Percentiles rank a stretch among this genome's conserved stretches.
These are phyloP conservation scores for Glaucopsyche alexis DNA, from an alignment of 2,888 invertebrate genomes.

Conservation along the genomic window DNA sequence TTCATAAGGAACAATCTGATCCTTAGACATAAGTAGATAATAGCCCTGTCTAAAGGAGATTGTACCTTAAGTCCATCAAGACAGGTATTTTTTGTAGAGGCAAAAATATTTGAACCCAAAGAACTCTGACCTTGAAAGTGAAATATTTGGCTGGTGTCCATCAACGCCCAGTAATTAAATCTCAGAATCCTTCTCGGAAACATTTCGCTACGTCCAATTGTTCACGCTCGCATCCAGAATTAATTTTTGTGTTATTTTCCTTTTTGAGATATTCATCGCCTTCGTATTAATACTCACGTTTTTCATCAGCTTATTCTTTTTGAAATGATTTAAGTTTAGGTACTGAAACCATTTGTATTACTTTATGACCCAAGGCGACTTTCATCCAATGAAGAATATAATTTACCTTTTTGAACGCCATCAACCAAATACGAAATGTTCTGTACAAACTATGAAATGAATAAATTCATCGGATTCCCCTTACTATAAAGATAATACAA, in stretches of 20 bases:
- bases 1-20: no score
- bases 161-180: constrained; percentile 58
- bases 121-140: constrained; percentile 36
- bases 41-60: no score
- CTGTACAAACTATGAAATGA: no score
- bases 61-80: no score
- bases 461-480: no score
- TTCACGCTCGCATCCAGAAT: constrained; percentile 11
- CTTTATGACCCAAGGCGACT: background rate
- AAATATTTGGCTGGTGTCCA: constrained; percentile 42
- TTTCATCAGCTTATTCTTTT: background rate
- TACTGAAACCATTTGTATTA: background rate
- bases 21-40: no score
- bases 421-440: background rate
- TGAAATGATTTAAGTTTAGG: background rate
- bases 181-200: constrained; percentile 66
- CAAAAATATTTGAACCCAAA: background rate
- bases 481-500: no score
- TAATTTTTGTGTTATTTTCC: constrained; percentile 14
- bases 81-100: no score
- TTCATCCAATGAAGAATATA: background rate
- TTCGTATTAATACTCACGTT: background rate
- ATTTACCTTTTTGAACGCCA: background rate
- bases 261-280: constrained; percentile 1
- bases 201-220: constrained; percentile 33